Evolutionary conservation across 2,113 vertebrate genomes (phyloP), one percentile per base, ranked within the genome.

Genomic region (Tyto alba): DNA sequence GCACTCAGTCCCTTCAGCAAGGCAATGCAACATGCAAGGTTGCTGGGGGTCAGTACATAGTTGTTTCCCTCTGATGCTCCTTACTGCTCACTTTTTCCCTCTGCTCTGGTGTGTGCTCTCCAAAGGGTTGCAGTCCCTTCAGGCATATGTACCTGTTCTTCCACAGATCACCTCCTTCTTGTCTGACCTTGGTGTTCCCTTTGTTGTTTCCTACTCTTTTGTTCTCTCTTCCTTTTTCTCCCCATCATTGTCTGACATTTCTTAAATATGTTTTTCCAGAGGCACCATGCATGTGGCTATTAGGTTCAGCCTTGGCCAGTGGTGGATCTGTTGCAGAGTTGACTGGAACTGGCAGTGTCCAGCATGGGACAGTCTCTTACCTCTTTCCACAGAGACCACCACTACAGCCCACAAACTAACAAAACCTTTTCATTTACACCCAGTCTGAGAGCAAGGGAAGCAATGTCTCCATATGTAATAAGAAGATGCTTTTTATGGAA

Each of bases 11-110:
- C 19, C 22, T 73, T 32, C n/a, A 80, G 32, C 0, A 0, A 80
- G 13, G 4, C 19, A 91, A 21, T 1, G 1, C 16, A 76, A 7
- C 14, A 27, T 16, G 4, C 3, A 29, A 40, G 1, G 23, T 8
- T 72, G 16, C 34, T 69, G 34, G 9, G 16, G 8, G 26, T 67
- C 26, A 59, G 14, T 27, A 47, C 7, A 13, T 2, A 36, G 11
- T 8, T 1, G 1, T 68, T 87, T 89, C 25, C 25, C 26, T 59
- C 2, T 6, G 7, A 9, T 1, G 1, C 8, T 84, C 23, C 21
- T 59, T 40, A 26, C 12, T 82, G 64, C 29, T 78, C 16, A 36
- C 7, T 66, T 82, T 45, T 38, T 57, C 19, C 17, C 30, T 83
- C 13, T 79, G 10, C 34, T 78, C 29, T 34, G 11, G 2, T 55